These are phyloP conservation scores for Crotalus adamanteus DNA, from an alignment of 2,797 vertebrate genomes.

Conservation along the genomic window DNA sequence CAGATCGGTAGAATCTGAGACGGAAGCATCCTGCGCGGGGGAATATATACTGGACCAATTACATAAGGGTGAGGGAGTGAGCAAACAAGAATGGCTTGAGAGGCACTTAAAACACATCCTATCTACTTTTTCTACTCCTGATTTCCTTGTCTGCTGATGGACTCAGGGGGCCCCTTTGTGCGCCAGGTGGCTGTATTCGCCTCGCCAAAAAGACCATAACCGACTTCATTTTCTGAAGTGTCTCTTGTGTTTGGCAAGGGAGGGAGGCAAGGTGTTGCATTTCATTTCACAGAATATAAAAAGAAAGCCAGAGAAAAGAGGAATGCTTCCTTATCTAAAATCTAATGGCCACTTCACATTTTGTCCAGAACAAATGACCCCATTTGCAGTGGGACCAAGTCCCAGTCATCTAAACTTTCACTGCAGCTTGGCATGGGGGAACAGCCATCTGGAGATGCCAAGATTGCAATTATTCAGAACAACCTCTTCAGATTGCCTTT, in stretches of 20 bases:
- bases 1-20: not conserved
- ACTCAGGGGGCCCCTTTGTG: slow-evolving; percentile 16
- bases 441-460: not conserved
- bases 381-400: not conserved
- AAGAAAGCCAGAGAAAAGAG: not conserved
- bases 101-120: not conserved
- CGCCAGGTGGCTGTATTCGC: not conserved
- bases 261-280: not conserved
- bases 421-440: not conserved
- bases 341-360: not conserved
- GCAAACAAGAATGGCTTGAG: not conserved
- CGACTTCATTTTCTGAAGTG: not conserved
- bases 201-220: not conserved
- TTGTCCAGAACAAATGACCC: not conserved
- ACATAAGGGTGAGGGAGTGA: not conserved
- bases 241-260: not conserved
- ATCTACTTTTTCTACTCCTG: not conserved
- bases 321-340: not conserved
- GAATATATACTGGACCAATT: slow-evolving; percentile 10
- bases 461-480: not conserved
- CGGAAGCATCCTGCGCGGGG: not conserved
- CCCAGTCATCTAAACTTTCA: not conserved
- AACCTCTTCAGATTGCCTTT: not conserved
- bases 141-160: slow-evolving; percentile 15
- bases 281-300: not conserved